phyloP scores from a whole-genome alignment of 2,113 vertebrate species.

The Seriola dumerili region DNA sequence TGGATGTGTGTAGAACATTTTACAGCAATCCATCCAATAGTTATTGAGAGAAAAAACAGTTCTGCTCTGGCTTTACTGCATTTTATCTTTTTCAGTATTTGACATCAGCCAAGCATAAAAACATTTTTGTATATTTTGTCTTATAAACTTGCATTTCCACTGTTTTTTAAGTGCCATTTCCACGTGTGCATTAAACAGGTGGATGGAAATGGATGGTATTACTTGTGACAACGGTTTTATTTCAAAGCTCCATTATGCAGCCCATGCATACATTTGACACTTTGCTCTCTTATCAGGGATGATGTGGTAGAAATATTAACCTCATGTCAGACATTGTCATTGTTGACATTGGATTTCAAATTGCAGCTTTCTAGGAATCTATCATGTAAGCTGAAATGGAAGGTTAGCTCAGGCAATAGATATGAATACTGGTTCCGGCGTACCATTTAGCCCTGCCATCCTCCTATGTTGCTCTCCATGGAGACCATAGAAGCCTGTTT shows the following conservation, averaged over 20 bases:
- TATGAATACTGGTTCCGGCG: slow-evolving; percentile 13
- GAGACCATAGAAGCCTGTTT: slow-evolving; percentile 71
- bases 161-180: no score
- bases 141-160: neutral
- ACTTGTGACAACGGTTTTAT: neutral
- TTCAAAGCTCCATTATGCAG: neutral
- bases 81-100: neutral
- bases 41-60: neutral
- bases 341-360: slow-evolving; percentile 1
- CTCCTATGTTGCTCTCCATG: slow-evolving; percentile 46
- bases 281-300: neutral
- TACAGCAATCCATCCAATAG: neutral
- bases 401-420: neutral
- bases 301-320: neutral
- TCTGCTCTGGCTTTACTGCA: neutral
- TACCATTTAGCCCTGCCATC: slow-evolving; percentile 27
- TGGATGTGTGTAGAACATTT: neutral
- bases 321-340: neutral
- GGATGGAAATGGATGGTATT: neutral
- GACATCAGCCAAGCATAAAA: neutral
- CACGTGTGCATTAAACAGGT: neutral
- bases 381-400: neutral
- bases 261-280: neutral
- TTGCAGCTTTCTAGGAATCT: slow-evolving; percentile 1
- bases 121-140: neutral